Evolutionary conservation across 2,888 invertebrate genomes (phyloP), one percentile per base, ranked within the genome.

Genomic region (Hypolimnas misippus): DNA sequence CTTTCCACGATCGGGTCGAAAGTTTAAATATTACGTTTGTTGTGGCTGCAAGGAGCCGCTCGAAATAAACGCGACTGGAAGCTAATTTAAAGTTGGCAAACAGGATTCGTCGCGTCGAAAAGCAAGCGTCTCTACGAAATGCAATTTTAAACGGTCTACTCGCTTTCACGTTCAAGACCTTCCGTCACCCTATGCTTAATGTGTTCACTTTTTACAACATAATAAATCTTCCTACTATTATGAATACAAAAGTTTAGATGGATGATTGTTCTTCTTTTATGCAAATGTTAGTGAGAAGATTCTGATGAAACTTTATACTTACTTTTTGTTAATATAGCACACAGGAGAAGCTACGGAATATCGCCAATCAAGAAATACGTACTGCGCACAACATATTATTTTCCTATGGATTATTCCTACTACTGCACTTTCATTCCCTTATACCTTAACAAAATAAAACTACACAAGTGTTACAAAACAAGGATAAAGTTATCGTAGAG

Each of bases 81-180:
- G 67, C 67, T 70, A 69, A 76, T 76, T 65, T 70, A 70, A 76
- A 76, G 70, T 74, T 77, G 38, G 62, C 57, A 66, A 71, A 73
- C 71, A 65, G 68, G 71, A 70, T 72, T 72, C 67, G 70, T 70
- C 60, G 67, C 19, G 58, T 57, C 25, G 52, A 25, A 31, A 44
- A 53, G 50, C 17, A 29, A 6, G 49, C 49, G 29, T 7, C 35
- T 25, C 25, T 7, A 21, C n/a, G 29, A 49, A 49, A 49, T 49
- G 49, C 49, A 29, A 49, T 49, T 60, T 50, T 55, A 54, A 52
- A 57, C 17, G 46, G 57, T 35, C 12, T 31, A n/a, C 44, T 53
- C 46, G n/a, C 46, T 40, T 38, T 49, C 46, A 52, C 35, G 33
- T 19, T 17, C 33, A 17, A 35, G 12, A 10, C 7, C 25, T 25